phyloP scores from a whole-genome alignment of 2,888 invertebrate species.

The Ormyrus rosae region DNA sequence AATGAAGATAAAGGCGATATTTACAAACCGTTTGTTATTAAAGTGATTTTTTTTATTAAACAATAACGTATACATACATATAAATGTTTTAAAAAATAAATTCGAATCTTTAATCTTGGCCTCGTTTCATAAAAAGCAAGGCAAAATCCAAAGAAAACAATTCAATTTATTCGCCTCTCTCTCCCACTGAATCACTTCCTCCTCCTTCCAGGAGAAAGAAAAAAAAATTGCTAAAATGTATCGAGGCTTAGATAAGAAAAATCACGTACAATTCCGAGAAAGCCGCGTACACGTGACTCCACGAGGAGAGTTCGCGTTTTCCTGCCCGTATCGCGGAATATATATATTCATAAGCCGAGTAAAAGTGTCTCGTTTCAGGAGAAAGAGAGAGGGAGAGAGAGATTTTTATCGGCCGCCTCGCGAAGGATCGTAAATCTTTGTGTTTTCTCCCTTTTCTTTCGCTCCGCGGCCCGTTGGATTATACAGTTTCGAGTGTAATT shows the following conservation, averaged over 20 bases:
- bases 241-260: background rate
- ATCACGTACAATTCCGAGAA: background rate
- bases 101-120: too few relatives aligned
- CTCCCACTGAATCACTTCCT: too few relatives aligned
- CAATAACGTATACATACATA: too few relatives aligned
- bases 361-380: conserved; percentile 36
- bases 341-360: conserved; percentile 40
- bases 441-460: background rate
- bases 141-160: too few relatives aligned
- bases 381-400: background rate
- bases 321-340: conserved; percentile 15
- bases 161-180: too few relatives aligned
- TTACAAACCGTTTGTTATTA: too few relatives aligned
- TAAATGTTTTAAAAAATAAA: too few relatives aligned
- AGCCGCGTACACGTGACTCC: conserved; percentile 13
- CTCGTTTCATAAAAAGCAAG: too few relatives aligned
- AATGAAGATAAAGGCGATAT: too few relatives aligned
- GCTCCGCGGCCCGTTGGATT: background rate
- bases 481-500: conserved; percentile 13
- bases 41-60: too few relatives aligned
- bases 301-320: background rate
- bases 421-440: conserved; percentile 38
- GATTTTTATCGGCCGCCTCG: conserved; percentile 44
- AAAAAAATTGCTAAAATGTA: background rate
- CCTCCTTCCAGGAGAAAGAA: background rate